Percentiles rank a stretch among this genome's conserved stretches.
These are phyloP conservation scores for Steinernema scapterisci DNA, from an alignment of 2,888 invertebrate genomes.

Conservation along the genomic window DNA sequence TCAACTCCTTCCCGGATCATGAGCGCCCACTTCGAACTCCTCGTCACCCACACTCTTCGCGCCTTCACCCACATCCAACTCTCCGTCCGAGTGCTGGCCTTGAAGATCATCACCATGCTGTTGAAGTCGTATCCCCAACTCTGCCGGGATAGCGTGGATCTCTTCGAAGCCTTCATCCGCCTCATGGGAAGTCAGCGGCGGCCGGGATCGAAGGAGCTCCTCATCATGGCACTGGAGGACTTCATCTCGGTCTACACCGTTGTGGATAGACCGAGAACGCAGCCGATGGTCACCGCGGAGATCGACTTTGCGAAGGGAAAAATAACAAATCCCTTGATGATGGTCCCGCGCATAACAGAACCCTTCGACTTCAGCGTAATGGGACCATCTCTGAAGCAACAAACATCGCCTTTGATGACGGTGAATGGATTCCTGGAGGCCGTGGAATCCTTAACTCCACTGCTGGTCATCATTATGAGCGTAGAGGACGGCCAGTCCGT, in stretches of 20 bases:
- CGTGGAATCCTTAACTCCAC: background rate
- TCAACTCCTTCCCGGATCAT: slow-evolving; percentile 49
- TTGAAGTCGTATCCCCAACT: slow-evolving; percentile 33
- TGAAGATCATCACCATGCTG: slow-evolving; percentile 36
- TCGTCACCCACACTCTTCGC: slow-evolving; percentile 51
- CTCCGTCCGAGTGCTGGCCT: slow-evolving; percentile 36
- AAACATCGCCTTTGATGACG: slow-evolving; percentile 21
- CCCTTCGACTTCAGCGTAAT: slow-evolving; percentile 17
- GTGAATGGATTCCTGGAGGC: slow-evolving; percentile 20
- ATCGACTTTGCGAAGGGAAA: slow-evolving; percentile 14
- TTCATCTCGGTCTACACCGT: slow-evolving; percentile 9
- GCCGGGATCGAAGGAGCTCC: slow-evolving; percentile 33
- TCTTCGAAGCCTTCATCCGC: slow-evolving; percentile 38
- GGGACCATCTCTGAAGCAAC: slow-evolving; percentile 18
- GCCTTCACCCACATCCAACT: slow-evolving; percentile 38
- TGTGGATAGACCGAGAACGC: background rate
- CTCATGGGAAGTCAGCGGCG: slow-evolving; percentile 38
- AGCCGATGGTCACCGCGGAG: background rate
- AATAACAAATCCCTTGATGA: background rate
- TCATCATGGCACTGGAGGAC: background rate
- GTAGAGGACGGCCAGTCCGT: background rate
- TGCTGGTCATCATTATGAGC: slow-evolving; percentile 17
- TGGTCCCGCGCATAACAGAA: background rate
- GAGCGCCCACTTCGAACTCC: slow-evolving; percentile 55
- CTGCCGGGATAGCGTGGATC: slow-evolving; percentile 36